Base-by-base conservation (phyloP, 2,888 invertebrate species). In the Philereme transversata region DNA sequence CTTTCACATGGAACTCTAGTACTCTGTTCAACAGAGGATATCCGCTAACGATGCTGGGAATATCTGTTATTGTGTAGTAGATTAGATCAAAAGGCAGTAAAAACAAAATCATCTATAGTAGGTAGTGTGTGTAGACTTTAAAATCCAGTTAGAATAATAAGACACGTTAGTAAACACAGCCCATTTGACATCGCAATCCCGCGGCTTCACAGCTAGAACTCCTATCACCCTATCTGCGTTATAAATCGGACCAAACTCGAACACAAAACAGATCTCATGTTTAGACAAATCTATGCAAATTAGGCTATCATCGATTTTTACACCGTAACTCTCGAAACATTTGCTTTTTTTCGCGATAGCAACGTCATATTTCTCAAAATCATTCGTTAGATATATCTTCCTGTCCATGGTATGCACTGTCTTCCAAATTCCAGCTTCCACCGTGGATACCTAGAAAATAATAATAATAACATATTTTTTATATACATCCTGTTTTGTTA, bases 171-270 rank as follows among this genome's bases (percentile, higher is more conserved):
- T 81, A 11, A 84, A 84, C 9, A 84, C 77, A 0, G 81, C 79
- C 11, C 76, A 5, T 38, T 76, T 80, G 4, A 71, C 75, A 0
- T 86, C 85, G 51, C 89, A 89, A 3, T 87, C 85, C 5, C 70
- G 72, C 0, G 90, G 88, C 46, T 77, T 83, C 35, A 83, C 71
- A 0, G 86, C 76, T 11, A 90, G 60, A 0, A 90, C 70, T 0
- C 90, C 91, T 0, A 84, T 81, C 3, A 90, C 65, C 49, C 81
- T 87, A 43, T 90, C 83, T 0, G 64, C 75, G 5, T 51, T 38
- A 57, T 74, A 90, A 0, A 90, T 46, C 0, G 91, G 91, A 0
- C 91, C 91, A 58, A 90, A 90, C 38, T 91, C 91, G 4, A 87
- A 82, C 0, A 84, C 62, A 9, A 90, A 91, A 57, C 91, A 91